A percentile compares a stretch with the other conserved stretches of the same genome.
phyloP scores from a whole-genome alignment of 2,797 vertebrate species.

The Poliocrania exsul region DNA sequence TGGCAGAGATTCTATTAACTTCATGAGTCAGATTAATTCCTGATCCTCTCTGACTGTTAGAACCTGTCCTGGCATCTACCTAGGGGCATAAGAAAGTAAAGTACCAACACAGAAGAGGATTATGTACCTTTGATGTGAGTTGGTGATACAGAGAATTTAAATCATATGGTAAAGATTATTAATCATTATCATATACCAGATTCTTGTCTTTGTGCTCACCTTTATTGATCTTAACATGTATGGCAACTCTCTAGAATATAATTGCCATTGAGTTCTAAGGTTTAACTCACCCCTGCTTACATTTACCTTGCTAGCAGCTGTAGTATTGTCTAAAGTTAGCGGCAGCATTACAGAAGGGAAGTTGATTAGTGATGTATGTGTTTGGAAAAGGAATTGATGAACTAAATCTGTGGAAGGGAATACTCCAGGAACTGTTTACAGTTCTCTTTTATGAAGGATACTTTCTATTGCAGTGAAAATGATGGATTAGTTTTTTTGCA shows the following conservation, averaged over 20 bases:
- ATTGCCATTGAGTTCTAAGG: background rate
- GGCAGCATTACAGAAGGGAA: background rate
- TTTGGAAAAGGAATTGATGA: background rate
- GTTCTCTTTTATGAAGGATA: background rate
- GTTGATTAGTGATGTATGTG: background rate
- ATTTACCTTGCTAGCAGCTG: background rate
- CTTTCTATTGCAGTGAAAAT: constrained; percentile 6
- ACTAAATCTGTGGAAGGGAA: background rate
- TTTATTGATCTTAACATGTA: background rate
- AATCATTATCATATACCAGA: background rate
- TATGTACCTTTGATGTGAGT: background rate
- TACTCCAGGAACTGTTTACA: background rate
- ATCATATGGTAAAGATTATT: background rate
- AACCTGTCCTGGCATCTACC: background rate
- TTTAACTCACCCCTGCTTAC: background rate
- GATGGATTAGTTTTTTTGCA: background rate
- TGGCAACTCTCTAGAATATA: background rate
- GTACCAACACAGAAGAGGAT: background rate
- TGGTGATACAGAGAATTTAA: background rate
- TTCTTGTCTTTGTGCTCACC: background rate
- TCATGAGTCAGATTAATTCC: background rate
- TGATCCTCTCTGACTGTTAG: background rate
- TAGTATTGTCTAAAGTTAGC: background rate
- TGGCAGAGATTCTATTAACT: background rate
- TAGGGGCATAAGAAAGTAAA: background rate